phyloP scores from a whole-genome alignment of 1,140 invertebrate genomes.

The Ips typographus region DNA sequence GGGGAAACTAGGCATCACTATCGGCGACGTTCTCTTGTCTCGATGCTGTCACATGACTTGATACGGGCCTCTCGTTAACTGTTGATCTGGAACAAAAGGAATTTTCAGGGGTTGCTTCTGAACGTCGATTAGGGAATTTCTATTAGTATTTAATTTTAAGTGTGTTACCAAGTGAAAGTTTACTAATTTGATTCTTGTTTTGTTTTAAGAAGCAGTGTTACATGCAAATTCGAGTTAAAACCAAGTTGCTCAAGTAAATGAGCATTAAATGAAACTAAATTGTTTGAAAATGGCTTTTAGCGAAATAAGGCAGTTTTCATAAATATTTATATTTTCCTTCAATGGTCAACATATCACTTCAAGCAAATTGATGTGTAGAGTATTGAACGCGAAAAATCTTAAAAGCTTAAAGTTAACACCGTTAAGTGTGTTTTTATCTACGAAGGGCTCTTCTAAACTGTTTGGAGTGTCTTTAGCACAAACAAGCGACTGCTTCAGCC shows the following conservation, averaged over 20 bases:
- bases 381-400: slow-evolving; percentile 9
- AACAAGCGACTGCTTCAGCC: not conserved
- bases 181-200: too few species aligned
- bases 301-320: not conserved
- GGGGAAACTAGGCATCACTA: slow-evolving; percentile 42
- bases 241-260: too few species aligned
- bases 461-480: not conserved
- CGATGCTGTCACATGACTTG: slow-evolving; percentile 44
- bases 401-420: slow-evolving; percentile 14
- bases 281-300: not conserved
- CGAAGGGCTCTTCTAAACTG: not conserved
- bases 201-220: too few species aligned
- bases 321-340: slow-evolving; percentile 3
- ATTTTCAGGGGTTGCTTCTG: not conserved
- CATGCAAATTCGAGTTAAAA: too few species aligned
- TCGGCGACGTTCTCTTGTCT: slow-evolving; percentile 37
- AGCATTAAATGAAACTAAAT: too few species aligned
- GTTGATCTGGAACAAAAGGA: slow-evolving; percentile 20
- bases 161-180: too few species aligned
- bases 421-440: slow-evolving; percentile 1
- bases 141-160: not conserved
- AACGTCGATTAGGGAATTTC: not conserved
- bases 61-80: slow-evolving; percentile 22
- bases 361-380: slow-evolving; percentile 10
- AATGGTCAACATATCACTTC: slow-evolving; percentile 5